Evolutionary conservation across 2,113 vertebrate genomes (phyloP).

Genomic region (Dromiciops gliroides): DNA sequence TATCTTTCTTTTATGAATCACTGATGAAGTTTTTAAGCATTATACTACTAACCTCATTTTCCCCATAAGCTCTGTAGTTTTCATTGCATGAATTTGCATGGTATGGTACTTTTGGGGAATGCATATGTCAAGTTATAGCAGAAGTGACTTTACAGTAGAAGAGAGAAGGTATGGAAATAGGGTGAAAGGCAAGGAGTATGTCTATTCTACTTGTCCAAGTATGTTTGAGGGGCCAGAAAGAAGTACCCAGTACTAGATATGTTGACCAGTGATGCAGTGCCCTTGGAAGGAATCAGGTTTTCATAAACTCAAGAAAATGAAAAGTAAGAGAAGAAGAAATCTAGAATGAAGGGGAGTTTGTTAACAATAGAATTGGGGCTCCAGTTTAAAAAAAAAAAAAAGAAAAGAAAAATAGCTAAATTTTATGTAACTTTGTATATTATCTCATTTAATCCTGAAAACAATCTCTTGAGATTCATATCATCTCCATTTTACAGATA

Average conservation of each 20-base stretch:
- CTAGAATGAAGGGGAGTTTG: too few relatives aligned
- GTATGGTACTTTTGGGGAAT: background rate
- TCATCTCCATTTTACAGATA: background rate
- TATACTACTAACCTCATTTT: background rate
- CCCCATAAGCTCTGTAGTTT: too few relatives aligned
- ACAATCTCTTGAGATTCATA: background rate
- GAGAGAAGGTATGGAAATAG: background rate
- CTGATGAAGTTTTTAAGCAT: background rate
- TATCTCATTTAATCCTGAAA: background rate
- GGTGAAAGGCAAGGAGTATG: background rate
- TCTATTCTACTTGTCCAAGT: background rate
- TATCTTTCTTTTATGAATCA: background rate
- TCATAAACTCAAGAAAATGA: background rate
- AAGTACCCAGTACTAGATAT: background rate
- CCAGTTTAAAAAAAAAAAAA: too few relatives aligned
- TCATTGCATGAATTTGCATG: background rate
- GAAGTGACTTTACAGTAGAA: too few relatives aligned
- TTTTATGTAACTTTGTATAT: background rate
- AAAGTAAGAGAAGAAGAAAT: background rate
- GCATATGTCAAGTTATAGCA: background rate
- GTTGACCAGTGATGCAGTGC: background rate
- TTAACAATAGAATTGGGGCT: too few relatives aligned
- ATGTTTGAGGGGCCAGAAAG: background rate
- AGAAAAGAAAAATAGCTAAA: background rate
- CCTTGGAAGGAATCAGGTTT: background rate